Percentiles rank a stretch among this genome's conserved stretches.
These are phyloP conservation scores for Polyodon spathula DNA, from an alignment of 2,113 vertebrate species.

Conservation along the genomic window DNA sequence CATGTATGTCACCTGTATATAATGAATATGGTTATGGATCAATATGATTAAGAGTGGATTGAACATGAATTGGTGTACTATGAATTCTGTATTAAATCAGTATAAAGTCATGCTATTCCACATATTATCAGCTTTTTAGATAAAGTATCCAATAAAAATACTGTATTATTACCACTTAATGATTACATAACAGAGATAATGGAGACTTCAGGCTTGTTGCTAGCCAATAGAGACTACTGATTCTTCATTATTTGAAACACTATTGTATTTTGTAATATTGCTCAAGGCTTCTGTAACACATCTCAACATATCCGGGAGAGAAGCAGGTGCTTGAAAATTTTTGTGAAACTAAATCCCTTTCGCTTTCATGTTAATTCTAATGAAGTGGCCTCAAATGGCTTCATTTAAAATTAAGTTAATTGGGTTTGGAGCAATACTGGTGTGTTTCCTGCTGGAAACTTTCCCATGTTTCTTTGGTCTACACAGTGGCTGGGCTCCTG, in stretches of 20 bases:
- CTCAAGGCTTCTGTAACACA: slow-evolving; percentile 22
- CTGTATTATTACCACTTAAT: no score
- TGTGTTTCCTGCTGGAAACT: slow-evolving; percentile 72
- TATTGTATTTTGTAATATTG: slow-evolving; percentile 1
- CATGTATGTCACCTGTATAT: no score
- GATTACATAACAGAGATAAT: no score
- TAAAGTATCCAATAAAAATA: no score
- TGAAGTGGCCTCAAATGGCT: slow-evolving; percentile 70
- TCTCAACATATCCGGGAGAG: slow-evolving; percentile 38
- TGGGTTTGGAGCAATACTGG: slow-evolving; percentile 75
- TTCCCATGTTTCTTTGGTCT: slow-evolving; percentile 58
- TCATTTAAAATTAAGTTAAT: slow-evolving; percentile 81
- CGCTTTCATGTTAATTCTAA: slow-evolving; percentile 53
- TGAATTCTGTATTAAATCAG: no score
- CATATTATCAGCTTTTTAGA: no score
- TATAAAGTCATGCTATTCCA: no score
- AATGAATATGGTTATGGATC: no score
- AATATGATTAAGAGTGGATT: no score
- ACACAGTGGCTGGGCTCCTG: slow-evolving; percentile 64
- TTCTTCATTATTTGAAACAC: slow-evolving; percentile 23
- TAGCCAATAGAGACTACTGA: no score
- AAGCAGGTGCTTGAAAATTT: slow-evolving; percentile 14
- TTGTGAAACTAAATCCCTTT: slow-evolving; percentile 42
- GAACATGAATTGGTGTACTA: no score
- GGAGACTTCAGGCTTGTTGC: no score